phyloP scores from a whole-genome alignment of 2,797 vertebrate genomes.

The Pagetopsis macropterus region DNA sequence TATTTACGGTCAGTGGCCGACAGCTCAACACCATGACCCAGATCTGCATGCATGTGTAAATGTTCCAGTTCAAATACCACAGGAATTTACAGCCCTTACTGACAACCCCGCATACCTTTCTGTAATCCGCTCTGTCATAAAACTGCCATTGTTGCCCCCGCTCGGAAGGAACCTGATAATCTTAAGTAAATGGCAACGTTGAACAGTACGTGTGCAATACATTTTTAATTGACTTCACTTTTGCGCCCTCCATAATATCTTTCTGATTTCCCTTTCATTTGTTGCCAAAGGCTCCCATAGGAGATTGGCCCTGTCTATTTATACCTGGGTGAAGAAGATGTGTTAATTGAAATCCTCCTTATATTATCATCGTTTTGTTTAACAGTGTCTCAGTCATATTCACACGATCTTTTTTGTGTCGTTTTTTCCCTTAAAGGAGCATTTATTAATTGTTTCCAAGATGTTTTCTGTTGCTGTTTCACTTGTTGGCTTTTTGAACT shows the following conservation, averaged over 20 bases:
- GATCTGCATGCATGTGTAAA: slow-evolving; percentile 54
- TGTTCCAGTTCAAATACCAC: slow-evolving; percentile 45
- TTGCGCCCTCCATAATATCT: neutral
- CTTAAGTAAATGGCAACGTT: slow-evolving; percentile 22
- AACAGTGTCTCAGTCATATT: slow-evolving; percentile 9
- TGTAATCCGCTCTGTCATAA: slow-evolving; percentile 17
- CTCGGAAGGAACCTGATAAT: slow-evolving; percentile 8
- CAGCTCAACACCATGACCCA: slow-evolving; percentile 42
- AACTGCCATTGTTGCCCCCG: slow-evolving; percentile 7
- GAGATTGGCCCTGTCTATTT: slow-evolving; percentile 29
- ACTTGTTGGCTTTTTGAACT: neutral
- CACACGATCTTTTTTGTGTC: too few species aligned
- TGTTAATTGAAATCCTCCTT: slow-evolving; percentile 39
- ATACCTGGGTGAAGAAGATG: slow-evolving; percentile 38
- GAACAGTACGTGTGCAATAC: neutral
- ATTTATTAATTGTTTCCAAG: neutral
- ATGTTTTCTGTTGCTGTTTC: neutral
- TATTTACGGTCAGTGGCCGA: slow-evolving; percentile 41
- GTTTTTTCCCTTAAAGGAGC: neutral
- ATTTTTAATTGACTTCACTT: slow-evolving; percentile 29
- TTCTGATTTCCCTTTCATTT: slow-evolving; percentile 18
- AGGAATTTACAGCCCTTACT: slow-evolving; percentile 36
- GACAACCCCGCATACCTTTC: slow-evolving; percentile 19
- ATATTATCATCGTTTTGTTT: neutral
- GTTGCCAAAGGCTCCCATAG: slow-evolving; percentile 6